A percentile compares a stretch with the other conserved stretches of the same genome.
Conservation (phyloP, 2,797 vertebrate species). For the Thalassophryne amazonica region DNA sequence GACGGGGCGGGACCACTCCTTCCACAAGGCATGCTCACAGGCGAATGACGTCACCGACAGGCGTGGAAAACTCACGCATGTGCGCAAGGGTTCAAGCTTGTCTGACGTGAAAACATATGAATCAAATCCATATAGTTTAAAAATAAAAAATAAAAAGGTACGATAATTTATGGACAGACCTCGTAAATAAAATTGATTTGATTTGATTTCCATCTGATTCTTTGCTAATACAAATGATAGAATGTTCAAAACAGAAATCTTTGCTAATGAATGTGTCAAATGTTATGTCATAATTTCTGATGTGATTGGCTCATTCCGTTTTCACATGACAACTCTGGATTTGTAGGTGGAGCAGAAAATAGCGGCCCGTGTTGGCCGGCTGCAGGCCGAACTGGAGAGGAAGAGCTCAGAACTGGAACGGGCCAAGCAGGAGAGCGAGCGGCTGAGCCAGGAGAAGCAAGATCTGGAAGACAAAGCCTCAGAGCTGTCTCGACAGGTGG, state of each 20-base stretch:
- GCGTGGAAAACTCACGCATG: too few species aligned
- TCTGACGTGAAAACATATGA: too few species aligned
- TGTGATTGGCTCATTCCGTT: background rate
- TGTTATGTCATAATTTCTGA: background rate
- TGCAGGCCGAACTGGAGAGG: constrained; percentile 94
- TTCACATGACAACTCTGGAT: background rate
- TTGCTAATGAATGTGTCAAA: background rate
- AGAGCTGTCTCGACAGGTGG: constrained; percentile 94
- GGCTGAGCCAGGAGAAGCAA: constrained; percentile 91
- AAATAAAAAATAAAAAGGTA: too few species aligned
- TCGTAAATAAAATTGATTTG: too few species aligned
- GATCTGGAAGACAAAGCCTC: constrained; percentile 94
- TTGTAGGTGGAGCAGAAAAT: constrained; percentile 94
- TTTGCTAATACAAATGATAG: too few species aligned
- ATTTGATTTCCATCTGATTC: too few species aligned
- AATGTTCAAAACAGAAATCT: background rate
- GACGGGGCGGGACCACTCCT: too few species aligned
- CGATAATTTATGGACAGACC: too few species aligned
- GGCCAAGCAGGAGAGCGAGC: constrained; percentile 91
- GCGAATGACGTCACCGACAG: too few species aligned
- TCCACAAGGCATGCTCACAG: too few species aligned
- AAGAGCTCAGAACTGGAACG: constrained; percentile 96
- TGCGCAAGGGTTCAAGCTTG: too few species aligned
- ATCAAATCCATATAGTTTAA: too few species aligned
- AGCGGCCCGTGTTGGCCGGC: constrained; percentile 90